Base-by-base conservation (phyloP, 2,797 vertebrate species). In the Thaleichthys pacificus region DNA sequence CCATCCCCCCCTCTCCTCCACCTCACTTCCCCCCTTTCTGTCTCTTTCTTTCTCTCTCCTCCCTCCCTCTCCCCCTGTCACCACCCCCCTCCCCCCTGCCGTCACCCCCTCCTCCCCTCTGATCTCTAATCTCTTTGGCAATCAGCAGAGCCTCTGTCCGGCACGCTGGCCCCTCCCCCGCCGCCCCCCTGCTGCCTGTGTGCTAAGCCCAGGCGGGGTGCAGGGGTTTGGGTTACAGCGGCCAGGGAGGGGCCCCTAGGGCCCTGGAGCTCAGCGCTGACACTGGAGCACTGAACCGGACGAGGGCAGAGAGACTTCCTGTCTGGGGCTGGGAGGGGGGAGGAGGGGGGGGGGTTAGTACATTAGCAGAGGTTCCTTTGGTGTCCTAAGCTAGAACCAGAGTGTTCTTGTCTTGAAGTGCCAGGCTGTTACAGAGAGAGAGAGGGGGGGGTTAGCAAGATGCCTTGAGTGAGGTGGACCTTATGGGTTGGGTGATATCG, bases 41-140 rank as follows among this genome's bases (percentile, higher is more conserved):
- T 63, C 58, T 7, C 64, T 61, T 21, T 57, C 75, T 61, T 11
- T 54, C 58, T 26, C 22, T 30, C 15, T 21, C 14, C 17, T 22
- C 24, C 2, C 19, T 72, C 54, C 70, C 66, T 80, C 73, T 72
- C 69, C 74, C 72, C 51, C 63, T 82, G 57, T 63, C 61, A 74
- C 73, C 73, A 54, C 71, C 61, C 71, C 61, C 67, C 28, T 38
- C 21, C 70, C 21, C 60, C 30, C 15, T 49, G 8, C 30, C 35
- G 14, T n/a, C n/a, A 0, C 71, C 61, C 66, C 71, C 78, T 24
- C 28, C 79, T 63, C 64, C 73, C 49, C 67, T 56, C 76, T 77
- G 70, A 84, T 83, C 73, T 74, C 47, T 77, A 75, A 82, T 85
- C 78, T 85, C 82, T 78, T 54, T 74, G 79, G 81, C 80, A 85